These are phyloP conservation scores for Coptotermes formosanus DNA, from an alignment of 1,140 invertebrate genomes.

Conservation along the genomic window DNA sequence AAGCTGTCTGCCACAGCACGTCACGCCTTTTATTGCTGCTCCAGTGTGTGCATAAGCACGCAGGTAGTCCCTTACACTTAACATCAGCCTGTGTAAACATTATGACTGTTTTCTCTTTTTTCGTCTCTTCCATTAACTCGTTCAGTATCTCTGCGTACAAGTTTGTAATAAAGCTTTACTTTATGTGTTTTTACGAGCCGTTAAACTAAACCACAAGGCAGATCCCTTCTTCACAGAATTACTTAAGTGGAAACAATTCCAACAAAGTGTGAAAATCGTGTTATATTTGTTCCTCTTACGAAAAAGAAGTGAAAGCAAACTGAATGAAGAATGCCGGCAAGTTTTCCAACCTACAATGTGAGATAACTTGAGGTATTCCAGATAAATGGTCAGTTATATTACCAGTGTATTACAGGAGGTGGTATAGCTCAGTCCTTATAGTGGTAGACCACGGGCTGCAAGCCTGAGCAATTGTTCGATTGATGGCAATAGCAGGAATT, in stretches of 20 bases:
- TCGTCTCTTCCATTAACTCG: not conserved
- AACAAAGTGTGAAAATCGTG: not conserved
- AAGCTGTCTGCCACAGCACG: conserved; percentile 51
- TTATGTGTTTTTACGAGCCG: not conserved
- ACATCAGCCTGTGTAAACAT: not conserved
- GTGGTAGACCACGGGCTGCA: too few relatives aligned
- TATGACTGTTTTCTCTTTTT: not conserved
- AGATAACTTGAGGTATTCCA: too few relatives aligned
- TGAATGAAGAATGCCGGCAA: not conserved
- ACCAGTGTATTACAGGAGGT: too few relatives aligned
- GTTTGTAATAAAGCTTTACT: not conserved
- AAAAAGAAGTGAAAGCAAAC: not conserved
- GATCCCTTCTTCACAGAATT: not conserved
- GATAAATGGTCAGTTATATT: too few relatives aligned
- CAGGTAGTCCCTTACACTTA: not conserved
- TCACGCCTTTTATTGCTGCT: conserved; percentile 38
- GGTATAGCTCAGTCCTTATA: too few relatives aligned
- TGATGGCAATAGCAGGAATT: too few relatives aligned
- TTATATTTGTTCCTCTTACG: not conserved
- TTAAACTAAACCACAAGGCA: not conserved
- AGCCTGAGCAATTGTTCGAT: too few relatives aligned
- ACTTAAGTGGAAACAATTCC: not conserved
- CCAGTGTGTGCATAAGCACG: not conserved
- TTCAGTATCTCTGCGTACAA: not conserved
- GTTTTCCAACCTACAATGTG: not conserved